A percentile compares a stretch with the other conserved stretches of the same genome.
Conservation (phyloP, 2,888 invertebrate species). For the Acanthosepion esculentum region DNA sequence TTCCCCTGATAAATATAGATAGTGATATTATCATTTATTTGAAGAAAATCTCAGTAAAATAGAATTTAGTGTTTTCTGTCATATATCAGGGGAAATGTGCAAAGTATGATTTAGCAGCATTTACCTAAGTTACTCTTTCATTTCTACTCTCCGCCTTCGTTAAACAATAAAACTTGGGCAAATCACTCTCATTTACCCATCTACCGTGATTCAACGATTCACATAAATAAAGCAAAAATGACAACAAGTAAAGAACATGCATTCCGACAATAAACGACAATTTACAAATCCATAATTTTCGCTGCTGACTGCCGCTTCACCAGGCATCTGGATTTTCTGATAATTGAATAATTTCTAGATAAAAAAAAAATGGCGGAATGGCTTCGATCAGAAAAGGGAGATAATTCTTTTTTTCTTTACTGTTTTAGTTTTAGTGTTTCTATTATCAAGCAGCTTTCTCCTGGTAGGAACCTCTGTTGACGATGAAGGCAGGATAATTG, state of each 20-base stretch:
- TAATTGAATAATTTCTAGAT: neutral
- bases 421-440: neutral
- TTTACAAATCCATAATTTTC: constrained; percentile 33
- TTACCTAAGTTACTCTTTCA: neutral
- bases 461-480: neutral
- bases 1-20: neutral
- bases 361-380: neutral
- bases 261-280: neutral
- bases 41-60: neutral
- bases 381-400: neutral
- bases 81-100: neutral
- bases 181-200: neutral
- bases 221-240: neutral
- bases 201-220: neutral
- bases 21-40: neutral
- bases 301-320: neutral
- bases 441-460: neutral
- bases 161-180: neutral
- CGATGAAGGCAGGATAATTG: neutral
- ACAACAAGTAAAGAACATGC: neutral
- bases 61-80: neutral
- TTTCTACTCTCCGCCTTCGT: neutral
- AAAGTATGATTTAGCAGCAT: neutral
- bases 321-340: neutral
- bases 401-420: neutral